Evolutionary conservation across 1,140 invertebrate genomes (phyloP).

Genomic region (Megathymus violae): DNA sequence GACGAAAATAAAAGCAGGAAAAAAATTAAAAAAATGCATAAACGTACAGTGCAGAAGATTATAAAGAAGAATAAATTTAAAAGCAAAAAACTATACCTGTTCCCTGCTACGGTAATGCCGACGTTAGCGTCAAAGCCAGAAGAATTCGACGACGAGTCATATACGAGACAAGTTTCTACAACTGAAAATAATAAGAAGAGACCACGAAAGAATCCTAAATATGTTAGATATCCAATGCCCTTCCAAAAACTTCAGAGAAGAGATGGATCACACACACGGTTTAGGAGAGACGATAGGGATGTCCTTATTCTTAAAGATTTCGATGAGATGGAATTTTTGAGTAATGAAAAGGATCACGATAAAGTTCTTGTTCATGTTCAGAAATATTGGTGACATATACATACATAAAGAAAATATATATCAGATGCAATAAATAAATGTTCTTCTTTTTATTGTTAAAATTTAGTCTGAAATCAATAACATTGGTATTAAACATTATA

Average conservation of each 20-base stretch:
- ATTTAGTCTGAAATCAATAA: too few relatives aligned
- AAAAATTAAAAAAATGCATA: constrained; percentile 65
- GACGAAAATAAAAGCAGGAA: constrained; percentile 50
- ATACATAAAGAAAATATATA: too few relatives aligned
- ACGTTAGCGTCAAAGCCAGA: constrained; percentile 38
- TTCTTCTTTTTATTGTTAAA: too few relatives aligned
- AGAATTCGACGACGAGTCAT: constrained; percentile 39
- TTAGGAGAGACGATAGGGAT: constrained; percentile 54
- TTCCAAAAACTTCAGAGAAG: constrained; percentile 58
- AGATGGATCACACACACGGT: constrained; percentile 45
- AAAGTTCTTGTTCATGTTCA: constrained; percentile 59
- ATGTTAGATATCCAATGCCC: constrained; percentile 61
- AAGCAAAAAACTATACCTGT: constrained; percentile 51
- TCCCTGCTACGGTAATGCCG: constrained; percentile 44
- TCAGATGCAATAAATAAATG: too few relatives aligned
- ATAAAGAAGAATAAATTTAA: constrained; percentile 64
- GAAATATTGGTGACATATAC: constrained; percentile 57
- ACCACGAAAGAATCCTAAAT: constrained; percentile 51
- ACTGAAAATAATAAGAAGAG: constrained; percentile 53
- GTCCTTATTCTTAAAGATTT: constrained; percentile 65
- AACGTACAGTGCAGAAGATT: constrained; percentile 72
- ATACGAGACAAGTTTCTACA: constrained; percentile 40
- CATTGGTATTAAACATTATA: too few relatives aligned
- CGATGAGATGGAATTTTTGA: constrained; percentile 66
- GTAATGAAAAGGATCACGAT: constrained; percentile 54